Evolutionary conservation across 1,140 invertebrate genomes (phyloP), one percentile per base, ranked within the genome.

Genomic region (Oscheius sp.): DNA sequence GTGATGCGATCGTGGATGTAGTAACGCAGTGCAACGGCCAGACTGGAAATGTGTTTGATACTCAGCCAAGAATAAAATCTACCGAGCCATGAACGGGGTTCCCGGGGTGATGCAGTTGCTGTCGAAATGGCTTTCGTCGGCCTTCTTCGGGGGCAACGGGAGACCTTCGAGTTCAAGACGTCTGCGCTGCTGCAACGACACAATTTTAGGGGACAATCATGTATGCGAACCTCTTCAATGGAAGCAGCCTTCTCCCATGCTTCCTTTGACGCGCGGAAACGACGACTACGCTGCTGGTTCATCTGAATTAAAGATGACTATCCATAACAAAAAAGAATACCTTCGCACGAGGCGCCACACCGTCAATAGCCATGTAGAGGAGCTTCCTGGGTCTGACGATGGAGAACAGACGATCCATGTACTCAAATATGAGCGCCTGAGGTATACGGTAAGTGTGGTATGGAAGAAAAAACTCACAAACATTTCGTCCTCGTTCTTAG

Each of bases 351-450:
- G 81, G 81, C 85, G 92, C 91, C 75, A 99, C 96, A 75, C 97
- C 97, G 88, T 99, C 97, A 86, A 99, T 97, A 55, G 97, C 97
- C 95, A 99, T 99, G 85, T 99, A 99, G 49, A 99, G 86, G 7
- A 99, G 68, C 85, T 71, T 94, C 75, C 95, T 88, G 10, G 97
- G 97, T 75, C 95, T 87, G 0, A 98, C 93, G 82, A 99, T 98
- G 15, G 90, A 88, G 86, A 99, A 96, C 62, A 99, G 88, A 68
- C 94, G 87, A 85, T 99, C 97, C 78, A 99, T 97, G 84, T 94
- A 97, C 80, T 98, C 95, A 86, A 99, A 99, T 81, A 99, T 99
- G 28, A 94, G 69, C 15, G 75, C 69, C 78, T 80, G 65, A 49
- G 78, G 23, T 23, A 13, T 13, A 7, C 7, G 23, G 7, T 42